phyloP scores from a whole-genome alignment of 2,797 vertebrate genomes.

The Pseudochirops corinnae region DNA sequence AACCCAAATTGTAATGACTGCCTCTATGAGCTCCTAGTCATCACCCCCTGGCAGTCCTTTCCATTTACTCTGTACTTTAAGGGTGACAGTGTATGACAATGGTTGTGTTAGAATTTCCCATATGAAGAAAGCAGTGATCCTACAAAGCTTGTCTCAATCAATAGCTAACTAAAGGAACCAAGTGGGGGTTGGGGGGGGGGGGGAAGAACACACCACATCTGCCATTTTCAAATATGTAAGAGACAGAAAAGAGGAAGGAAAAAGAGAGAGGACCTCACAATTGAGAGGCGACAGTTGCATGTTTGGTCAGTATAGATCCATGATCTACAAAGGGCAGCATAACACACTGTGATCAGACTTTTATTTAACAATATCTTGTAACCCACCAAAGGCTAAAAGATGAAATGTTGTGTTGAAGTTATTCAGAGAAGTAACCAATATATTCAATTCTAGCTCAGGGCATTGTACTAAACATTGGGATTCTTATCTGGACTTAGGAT shows the following conservation, averaged over 20 bases:
- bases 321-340: slow-evolving; percentile 15
- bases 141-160: slow-evolving; percentile 46
- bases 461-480: slow-evolving; percentile 9
- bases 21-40: slow-evolving; percentile 8
- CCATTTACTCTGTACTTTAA: slow-evolving; percentile 29
- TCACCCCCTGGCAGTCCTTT: slow-evolving; percentile 39
- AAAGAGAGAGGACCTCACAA: not conserved
- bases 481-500: slow-evolving; percentile 30
- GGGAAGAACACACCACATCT: not conserved
- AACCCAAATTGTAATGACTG: slow-evolving; percentile 29
- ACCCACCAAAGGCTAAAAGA: slow-evolving; percentile 31
- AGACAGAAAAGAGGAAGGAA: not conserved
- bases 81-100: not conserved
- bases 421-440: slow-evolving; percentile 48
- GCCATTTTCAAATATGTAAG: not conserved
- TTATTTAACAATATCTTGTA: slow-evolving; percentile 28
- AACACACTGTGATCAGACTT: slow-evolving; percentile 18
- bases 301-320: not conserved
- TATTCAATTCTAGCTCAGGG: slow-evolving; percentile 1
- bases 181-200: not conserved
- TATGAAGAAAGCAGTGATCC: slow-evolving; percentile 14
- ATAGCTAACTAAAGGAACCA: slow-evolving; percentile 38
- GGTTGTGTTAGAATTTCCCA: not conserved
- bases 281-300: not conserved
- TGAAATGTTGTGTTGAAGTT: not conserved